Percentiles rank a stretch among this genome's conserved stretches.
These are phyloP conservation scores for Falco naumanni DNA, from an alignment of 2,797 vertebrate genomes.

Conservation along the genomic window DNA sequence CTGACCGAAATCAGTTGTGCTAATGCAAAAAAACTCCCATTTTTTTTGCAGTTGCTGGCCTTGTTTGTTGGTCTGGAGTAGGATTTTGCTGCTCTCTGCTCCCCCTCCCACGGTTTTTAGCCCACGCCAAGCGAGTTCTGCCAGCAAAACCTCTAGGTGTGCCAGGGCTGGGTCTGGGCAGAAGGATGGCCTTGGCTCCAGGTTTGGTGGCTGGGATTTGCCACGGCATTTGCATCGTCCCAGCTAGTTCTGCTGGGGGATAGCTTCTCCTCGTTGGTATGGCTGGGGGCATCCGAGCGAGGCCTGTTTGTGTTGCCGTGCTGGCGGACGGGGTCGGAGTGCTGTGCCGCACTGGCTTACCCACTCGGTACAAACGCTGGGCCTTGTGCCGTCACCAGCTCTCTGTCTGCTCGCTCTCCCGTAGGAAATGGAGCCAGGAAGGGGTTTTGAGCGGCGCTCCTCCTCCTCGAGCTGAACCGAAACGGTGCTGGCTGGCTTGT, in stretches of 20 bases:
- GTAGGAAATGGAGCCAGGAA: neutral
- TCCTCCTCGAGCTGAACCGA: neutral
- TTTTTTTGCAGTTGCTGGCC: neutral
- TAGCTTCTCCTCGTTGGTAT: neutral
- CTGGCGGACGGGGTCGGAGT: fast-evolving
- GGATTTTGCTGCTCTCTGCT: neutral
- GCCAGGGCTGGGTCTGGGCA: neutral
- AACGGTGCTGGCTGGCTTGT: neutral
- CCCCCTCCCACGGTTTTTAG: neutral
- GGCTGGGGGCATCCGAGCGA: fast-evolving
- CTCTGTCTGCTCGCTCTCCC: neutral
- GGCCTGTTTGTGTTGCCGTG: fast-evolving
- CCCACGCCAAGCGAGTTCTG: neutral
- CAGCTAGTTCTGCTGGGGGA: neutral
- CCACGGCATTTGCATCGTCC: neutral
- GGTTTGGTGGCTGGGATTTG: neutral
- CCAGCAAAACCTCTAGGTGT: neutral
- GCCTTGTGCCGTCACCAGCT: neutral
- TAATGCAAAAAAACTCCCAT: fast-evolving
- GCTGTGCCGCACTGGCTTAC: neutral
- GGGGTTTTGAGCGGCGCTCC: neutral
- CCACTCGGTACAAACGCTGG: fast-evolving
- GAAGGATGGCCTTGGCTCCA: neutral
- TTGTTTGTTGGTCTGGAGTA: neutral
- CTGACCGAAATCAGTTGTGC: fast-evolving